Evolutionary conservation across 2,113 vertebrate species (phyloP).

Genomic region (Oenanthe melanoleuca): DNA sequence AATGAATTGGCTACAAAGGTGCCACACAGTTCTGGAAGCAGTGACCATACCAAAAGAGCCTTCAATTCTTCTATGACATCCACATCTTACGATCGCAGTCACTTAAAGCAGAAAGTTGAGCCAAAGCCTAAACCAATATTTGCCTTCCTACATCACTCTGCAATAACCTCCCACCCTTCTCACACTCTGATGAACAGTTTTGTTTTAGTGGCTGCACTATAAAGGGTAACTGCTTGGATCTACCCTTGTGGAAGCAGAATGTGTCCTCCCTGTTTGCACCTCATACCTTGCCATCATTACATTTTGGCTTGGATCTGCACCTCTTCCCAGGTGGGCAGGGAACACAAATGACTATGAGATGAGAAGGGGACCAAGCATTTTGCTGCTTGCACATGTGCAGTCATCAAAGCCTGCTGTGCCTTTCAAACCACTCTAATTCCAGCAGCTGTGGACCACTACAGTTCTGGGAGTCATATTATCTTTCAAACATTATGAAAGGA

Average conservation of each 20-base stretch:
- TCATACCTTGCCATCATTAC: not conserved
- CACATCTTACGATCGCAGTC: accelerated
- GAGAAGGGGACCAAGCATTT: not conserved
- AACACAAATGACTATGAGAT: not conserved
- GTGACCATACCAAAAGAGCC: not conserved
- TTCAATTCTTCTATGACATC: not conserved
- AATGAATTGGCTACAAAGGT: not conserved
- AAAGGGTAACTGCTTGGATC: not conserved
- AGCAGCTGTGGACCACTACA: not conserved
- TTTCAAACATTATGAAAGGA: not conserved
- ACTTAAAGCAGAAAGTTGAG: not conserved
- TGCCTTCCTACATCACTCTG: not conserved
- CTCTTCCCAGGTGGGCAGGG: not conserved
- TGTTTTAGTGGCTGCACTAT: not conserved
- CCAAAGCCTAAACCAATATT: not conserved
- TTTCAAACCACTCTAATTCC: not conserved
- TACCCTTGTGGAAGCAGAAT: not conserved
- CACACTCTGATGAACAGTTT: accelerated
- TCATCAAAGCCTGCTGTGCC: not conserved
- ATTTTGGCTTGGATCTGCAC: not conserved
- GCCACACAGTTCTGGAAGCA: not conserved
- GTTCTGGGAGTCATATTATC: not conserved
- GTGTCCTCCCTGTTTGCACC: not conserved
- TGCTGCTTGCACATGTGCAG: not conserved
- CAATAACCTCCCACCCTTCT: not conserved